Evolutionary conservation across 2,888 invertebrate genomes (phyloP), one percentile per base, ranked within the genome.

Genomic region (Eristalis intricaria): DNA sequence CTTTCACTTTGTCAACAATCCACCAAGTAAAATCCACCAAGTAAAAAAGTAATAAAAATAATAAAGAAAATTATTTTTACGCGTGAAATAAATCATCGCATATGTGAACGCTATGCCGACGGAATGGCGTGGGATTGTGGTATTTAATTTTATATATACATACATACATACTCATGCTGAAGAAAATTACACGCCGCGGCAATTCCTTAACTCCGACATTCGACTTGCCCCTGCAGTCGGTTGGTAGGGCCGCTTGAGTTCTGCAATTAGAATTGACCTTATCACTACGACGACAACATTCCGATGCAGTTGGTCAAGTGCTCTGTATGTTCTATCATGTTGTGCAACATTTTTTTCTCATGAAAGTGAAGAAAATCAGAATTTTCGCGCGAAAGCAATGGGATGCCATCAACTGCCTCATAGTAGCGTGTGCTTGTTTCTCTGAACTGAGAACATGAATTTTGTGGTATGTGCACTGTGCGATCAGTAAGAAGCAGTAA

Each of bases 201-300:
- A 63, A 29, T 29, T 63, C 7, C 63, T 32, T 15, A 13, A 15
- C 3, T 4, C 13, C 13, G 40, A 15, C 15, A 40, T 40, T 1
- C 35, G 35, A 8, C 4, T 4, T 0, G 1, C 35, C 4, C 50
- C 15, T 19, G 29, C 3, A 4, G 23, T 43, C 32, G 35, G 15
- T 15, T 15, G 40, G 2, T 43, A n/a, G 58, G 23, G 56, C 63
- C 40, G 11, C 23, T 43, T 43, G n/a, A 43, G 15, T 50, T 80
- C 71, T 76, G 68, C 70, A 82, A 78, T 86, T 82, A 86, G 73
- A 73, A 82, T 61, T 82, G 77, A 86, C 77, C 82, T 86, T 86
- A 78, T 86, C 81, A 70, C 29, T 32, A 11, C 43, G 32, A 63
- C 63, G 32, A 77, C 73, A 65, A 78, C 81, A 85, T 85, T 85